These are phyloP conservation scores for Oncopodura yosiiana DNA, from an alignment of 1,140 invertebrate genomes.

Conservation along the genomic window DNA sequence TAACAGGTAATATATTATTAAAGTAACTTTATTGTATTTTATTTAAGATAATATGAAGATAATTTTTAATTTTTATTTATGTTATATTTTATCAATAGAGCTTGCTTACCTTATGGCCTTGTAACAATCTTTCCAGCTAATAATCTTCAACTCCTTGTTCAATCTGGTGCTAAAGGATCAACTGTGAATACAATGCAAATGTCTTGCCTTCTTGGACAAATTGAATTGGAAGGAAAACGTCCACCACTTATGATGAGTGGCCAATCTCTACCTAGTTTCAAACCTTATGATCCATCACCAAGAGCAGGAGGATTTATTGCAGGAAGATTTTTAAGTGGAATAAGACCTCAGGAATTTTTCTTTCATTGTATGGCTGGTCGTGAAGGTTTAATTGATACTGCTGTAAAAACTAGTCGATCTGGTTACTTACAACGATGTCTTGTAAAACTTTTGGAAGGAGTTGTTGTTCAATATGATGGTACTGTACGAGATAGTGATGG, in stretches of 20 bases:
- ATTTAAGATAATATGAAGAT: constrained; percentile 1
- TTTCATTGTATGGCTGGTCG: constrained; percentile 99
- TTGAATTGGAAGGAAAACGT: constrained; percentile 94
- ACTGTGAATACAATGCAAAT: constrained; percentile 96
- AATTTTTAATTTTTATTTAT: not conserved
- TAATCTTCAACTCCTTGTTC: constrained; percentile 94
- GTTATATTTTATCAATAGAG: constrained; percentile 37
- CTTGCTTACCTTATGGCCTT: constrained; percentile 70
- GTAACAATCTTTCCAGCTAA: constrained; percentile 83
- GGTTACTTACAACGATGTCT: constrained; percentile 97
- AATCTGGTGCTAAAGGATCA: constrained; percentile 96
- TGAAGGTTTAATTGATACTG: constrained; percentile 66
- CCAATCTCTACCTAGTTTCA: constrained; percentile 82
- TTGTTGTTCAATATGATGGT: constrained; percentile 80
- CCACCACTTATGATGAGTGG: constrained; percentile 91
- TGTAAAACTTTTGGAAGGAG: constrained; percentile 94
- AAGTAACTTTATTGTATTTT: constrained; percentile 15
- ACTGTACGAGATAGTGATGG: constrained; percentile 92
- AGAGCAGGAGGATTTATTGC: constrained; percentile 93
- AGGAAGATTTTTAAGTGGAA: constrained; percentile 92
- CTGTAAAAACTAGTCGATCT: constrained; percentile 83
- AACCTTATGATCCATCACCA: constrained; percentile 79
- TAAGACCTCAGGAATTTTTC: constrained; percentile 95
- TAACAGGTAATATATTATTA: constrained; percentile 54
- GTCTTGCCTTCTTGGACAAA: constrained; percentile 91